phyloP scores from a whole-genome alignment of 2,888 invertebrate species.

The Cacoxenus indagator region DNA sequence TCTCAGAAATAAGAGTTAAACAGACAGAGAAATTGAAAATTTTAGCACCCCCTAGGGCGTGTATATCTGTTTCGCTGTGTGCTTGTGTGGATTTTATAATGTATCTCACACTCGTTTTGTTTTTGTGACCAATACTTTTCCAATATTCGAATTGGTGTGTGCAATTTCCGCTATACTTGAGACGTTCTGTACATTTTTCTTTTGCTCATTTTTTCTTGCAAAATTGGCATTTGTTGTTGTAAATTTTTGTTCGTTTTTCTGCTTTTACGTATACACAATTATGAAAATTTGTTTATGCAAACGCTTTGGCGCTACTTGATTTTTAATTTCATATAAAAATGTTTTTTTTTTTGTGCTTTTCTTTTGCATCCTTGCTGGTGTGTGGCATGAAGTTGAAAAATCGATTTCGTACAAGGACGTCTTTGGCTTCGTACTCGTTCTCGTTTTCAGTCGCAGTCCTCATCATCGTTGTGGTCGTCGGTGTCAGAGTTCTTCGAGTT shows the following conservation, averaged over 20 bases:
- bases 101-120: not conserved
- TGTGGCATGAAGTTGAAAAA: constrained; percentile 64
- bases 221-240: not conserved
- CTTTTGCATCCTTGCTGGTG: not conserved
- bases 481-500: constrained; percentile 13
- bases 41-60: too few relatives aligned
- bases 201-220: not conserved
- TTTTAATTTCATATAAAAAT: not conserved
- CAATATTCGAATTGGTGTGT: too few relatives aligned
- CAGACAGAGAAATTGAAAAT: too few relatives aligned
- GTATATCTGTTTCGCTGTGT: too few relatives aligned
- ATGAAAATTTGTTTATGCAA: not conserved
- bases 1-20: too few relatives aligned
- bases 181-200: not conserved
- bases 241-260: not conserved
- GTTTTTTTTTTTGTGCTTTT: not conserved
- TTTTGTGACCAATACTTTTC: too few relatives aligned
- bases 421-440: constrained; percentile 35
- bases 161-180: too few relatives aligned
- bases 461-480: constrained; percentile 36
- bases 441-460: constrained; percentile 27
- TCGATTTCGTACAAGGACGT: constrained; percentile 69
- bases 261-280: not conserved
- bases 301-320: not conserved
- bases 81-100: not conserved